phyloP scores from a whole-genome alignment of 2,113 vertebrate species.

The Melospiza georgiana region DNA sequence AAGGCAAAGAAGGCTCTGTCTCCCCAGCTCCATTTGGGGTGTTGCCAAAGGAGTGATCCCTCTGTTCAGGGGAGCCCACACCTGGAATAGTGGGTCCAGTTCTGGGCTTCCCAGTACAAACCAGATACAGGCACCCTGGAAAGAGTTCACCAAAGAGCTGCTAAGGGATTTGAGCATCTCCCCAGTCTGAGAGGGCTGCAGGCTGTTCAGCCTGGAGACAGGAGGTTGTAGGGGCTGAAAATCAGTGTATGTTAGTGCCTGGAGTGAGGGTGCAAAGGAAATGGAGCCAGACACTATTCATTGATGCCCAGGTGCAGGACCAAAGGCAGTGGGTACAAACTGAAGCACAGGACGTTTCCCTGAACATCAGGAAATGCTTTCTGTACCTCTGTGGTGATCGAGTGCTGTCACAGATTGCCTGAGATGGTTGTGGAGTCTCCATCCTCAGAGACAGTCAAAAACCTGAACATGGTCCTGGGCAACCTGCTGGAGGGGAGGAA shows the following conservation, averaged over 20 bases:
- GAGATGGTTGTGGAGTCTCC: neutral
- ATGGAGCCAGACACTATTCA: rapidly evolving
- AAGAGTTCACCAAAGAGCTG: neutral
- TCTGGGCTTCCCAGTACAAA: neutral
- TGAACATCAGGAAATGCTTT: neutral
- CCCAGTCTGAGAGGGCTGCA: rapidly evolving
- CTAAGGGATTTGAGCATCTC: neutral
- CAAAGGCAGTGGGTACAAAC: neutral
- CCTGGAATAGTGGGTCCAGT: neutral
- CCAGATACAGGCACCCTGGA: neutral
- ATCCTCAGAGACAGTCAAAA: neutral
- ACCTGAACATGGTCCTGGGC: neutral
- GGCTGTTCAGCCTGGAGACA: neutral
- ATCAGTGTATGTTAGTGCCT: neutral
- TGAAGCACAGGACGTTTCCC: neutral
- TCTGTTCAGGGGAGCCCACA: neutral
- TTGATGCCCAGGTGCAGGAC: neutral
- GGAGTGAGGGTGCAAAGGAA: neutral
- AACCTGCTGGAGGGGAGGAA: neutral
- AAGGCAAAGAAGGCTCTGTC: neutral
- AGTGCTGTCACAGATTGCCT: neutral
- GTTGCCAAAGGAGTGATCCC: neutral
- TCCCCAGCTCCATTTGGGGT: rapidly evolving
- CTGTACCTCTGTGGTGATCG: neutral
- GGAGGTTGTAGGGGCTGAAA: rapidly evolving